Evolutionary conservation across 2,797 vertebrate genomes (phyloP).

Genomic region (Zenarchopterus dispar): DNA sequence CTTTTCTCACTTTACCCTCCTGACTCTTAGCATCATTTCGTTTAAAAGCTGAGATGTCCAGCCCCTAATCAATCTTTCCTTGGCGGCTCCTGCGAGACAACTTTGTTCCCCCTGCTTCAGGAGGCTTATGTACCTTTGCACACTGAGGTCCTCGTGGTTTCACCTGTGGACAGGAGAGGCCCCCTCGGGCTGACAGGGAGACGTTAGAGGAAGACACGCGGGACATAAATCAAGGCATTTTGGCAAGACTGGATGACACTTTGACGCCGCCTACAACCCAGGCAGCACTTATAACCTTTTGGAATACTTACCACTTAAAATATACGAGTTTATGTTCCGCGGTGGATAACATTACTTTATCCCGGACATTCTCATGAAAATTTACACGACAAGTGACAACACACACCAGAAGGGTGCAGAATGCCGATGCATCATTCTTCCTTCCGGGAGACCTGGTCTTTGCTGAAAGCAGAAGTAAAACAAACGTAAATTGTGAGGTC

Average conservation of each 20-base stretch:
- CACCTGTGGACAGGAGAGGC: constrained; percentile 50
- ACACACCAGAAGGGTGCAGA: neutral
- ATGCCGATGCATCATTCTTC: constrained; percentile 7
- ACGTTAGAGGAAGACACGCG: constrained; percentile 26
- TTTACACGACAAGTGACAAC: neutral
- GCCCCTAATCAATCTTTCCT: constrained; percentile 49
- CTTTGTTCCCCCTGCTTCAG: constrained; percentile 10
- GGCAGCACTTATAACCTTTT: constrained; percentile 1
- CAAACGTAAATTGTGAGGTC: neutral
- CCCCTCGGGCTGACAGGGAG: constrained; percentile 36
- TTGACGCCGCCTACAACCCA: constrained; percentile 24
- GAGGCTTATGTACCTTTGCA: constrained; percentile 18
- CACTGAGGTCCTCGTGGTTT: constrained; percentile 62
- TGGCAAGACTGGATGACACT: constrained; percentile 8
- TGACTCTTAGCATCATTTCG: constrained; percentile 17
- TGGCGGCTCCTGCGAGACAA: constrained; percentile 15
- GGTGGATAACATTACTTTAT: constrained; percentile 16
- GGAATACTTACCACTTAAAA: constrained; percentile 14
- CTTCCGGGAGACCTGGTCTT: neutral
- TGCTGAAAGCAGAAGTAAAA: neutral
- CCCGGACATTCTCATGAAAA: constrained; percentile 9
- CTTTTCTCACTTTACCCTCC: constrained; percentile 26
- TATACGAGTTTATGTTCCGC: constrained; percentile 21
- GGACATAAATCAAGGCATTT: constrained; percentile 22
- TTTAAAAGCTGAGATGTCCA: constrained; percentile 32